A percentile compares a stretch with the other conserved stretches of the same genome.
phyloP scores from a whole-genome alignment of 92 coral and sea anemone species.

The Zoanthus sociatus region DNA sequence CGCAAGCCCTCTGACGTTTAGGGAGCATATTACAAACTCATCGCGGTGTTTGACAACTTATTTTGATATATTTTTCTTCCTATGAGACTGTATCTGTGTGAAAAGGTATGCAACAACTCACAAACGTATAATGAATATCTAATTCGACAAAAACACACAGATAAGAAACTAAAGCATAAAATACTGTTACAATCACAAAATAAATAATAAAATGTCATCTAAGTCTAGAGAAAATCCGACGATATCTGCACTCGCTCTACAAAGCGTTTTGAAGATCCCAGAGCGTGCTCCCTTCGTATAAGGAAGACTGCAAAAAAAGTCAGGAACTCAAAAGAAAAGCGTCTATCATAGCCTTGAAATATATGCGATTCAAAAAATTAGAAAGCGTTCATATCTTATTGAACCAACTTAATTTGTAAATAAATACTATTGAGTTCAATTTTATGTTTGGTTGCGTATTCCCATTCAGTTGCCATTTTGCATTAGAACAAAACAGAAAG shows the following conservation, averaged over 20 bases:
- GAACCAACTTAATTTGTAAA: slow-evolving; percentile 30
- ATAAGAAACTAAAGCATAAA: slow-evolving; percentile 20
- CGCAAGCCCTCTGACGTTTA: slow-evolving; percentile 15
- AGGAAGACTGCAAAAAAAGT: slow-evolving; percentile 1
- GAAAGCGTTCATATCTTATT: slow-evolving; percentile 22
- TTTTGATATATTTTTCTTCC: slow-evolving; percentile 30
- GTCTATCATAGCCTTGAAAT: slow-evolving; percentile 30
- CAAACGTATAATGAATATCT: slow-evolving; percentile 20
- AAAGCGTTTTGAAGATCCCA: slow-evolving; percentile 30
- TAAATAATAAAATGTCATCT: slow-evolving; percentile 26
- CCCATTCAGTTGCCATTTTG: slow-evolving; percentile 15
- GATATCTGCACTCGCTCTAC: slow-evolving; percentile 28
- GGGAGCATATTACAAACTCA: no score
- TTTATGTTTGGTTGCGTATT: slow-evolving; percentile 26
- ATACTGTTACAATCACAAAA: slow-evolving; percentile 9
- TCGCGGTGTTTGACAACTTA: background rate
- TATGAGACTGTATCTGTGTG: slow-evolving; percentile 37
- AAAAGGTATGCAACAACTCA: slow-evolving; percentile 33
- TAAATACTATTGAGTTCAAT: slow-evolving; percentile 30
- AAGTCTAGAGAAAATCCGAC: slow-evolving; percentile 30
- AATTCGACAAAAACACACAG: slow-evolving; percentile 29
- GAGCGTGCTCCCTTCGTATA: slow-evolving; percentile 36
- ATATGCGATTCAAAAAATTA: slow-evolving; percentile 29
- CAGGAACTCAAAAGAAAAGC: slow-evolving; percentile 11
- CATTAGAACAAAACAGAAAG: slow-evolving; percentile 1